Conservation (phyloP, 2,797 vertebrate genomes). For the Neoniphon sammara region DNA sequence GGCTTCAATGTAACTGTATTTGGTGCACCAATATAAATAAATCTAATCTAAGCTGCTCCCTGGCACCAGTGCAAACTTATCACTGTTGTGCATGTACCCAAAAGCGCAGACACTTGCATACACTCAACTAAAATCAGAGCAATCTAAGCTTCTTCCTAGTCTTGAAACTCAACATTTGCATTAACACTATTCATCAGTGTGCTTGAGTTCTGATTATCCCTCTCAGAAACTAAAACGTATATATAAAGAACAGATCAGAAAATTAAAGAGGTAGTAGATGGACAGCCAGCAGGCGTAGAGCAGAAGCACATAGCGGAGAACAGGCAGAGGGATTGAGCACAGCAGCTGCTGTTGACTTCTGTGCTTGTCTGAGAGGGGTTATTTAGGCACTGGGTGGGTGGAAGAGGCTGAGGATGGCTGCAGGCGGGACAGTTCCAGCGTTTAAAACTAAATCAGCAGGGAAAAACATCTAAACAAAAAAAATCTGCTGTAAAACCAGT, state of each 20-base stretch:
- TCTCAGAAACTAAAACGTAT: conserved; percentile 34
- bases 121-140: conserved; percentile 19
- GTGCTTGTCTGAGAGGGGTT: conserved; percentile 70
- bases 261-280: conserved; percentile 76
- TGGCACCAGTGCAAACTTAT: conserved; percentile 54
- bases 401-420: conserved; percentile 69
- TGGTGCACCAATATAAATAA: conserved; percentile 76
- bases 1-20: conserved; percentile 81
- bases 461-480: conserved; percentile 44
- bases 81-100: conserved; percentile 37
- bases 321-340: conserved; percentile 61
- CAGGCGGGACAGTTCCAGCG: conserved; percentile 61
- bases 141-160: conserved; percentile 29
- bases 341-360: conserved; percentile 75
- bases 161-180: conserved; percentile 38
- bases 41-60: conserved; percentile 29
- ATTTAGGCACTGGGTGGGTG: conserved; percentile 80
- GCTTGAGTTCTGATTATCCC: conserved; percentile 57
- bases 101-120: conserved; percentile 36
- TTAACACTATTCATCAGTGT: conserved; percentile 38
- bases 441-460: conserved; percentile 56
- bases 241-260: conserved; percentile 48
- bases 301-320: conserved; percentile 66
- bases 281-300: conserved; percentile 55
- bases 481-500: conserved; percentile 39